A percentile compares a stretch with the other conserved stretches of the same genome.
Evolutionary conservation across 2,888 invertebrate genomes (phyloP).

Genomic region (Oxytorus armatus): DNA sequence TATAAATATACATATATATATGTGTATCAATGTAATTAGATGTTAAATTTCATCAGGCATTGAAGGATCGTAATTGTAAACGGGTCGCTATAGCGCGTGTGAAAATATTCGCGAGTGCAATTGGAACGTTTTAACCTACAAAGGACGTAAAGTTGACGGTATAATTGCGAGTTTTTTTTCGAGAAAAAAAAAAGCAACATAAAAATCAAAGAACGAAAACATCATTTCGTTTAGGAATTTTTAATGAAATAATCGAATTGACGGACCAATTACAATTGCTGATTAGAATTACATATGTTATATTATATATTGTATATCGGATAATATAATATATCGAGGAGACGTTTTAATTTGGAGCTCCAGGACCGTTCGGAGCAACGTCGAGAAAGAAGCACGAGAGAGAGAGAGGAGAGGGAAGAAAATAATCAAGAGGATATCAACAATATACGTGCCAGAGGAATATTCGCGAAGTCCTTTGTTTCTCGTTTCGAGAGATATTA

Average conservation of each 20-base stretch:
- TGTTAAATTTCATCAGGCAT: too few relatives aligned
- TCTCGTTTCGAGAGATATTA: conserved; percentile 12
- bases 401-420: background rate
- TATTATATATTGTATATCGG: background rate
- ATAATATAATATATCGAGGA: conserved; percentile 12
- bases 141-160: too few relatives aligned
- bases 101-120: conserved; percentile 29
- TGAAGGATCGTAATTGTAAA: background rate
- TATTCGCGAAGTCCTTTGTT: conserved; percentile 15
- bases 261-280: background rate
- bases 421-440: conserved; percentile 1
- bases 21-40: background rate
- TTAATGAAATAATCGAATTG: conserved; percentile 8
- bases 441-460: conserved; percentile 54
- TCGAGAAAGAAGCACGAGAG: background rate
- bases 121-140: background rate
- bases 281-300: background rate
- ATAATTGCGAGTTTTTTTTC: too few relatives aligned
- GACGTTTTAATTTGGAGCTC: conserved; percentile 4
- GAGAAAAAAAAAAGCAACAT: too few relatives aligned
- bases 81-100: conserved; percentile 20
- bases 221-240: too few relatives aligned
- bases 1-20: background rate
- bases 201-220: too few relatives aligned
- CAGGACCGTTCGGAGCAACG: conserved; percentile 55